Conservation (phyloP, 2,113 vertebrate genomes). For the Peromyscus maniculatus region DNA sequence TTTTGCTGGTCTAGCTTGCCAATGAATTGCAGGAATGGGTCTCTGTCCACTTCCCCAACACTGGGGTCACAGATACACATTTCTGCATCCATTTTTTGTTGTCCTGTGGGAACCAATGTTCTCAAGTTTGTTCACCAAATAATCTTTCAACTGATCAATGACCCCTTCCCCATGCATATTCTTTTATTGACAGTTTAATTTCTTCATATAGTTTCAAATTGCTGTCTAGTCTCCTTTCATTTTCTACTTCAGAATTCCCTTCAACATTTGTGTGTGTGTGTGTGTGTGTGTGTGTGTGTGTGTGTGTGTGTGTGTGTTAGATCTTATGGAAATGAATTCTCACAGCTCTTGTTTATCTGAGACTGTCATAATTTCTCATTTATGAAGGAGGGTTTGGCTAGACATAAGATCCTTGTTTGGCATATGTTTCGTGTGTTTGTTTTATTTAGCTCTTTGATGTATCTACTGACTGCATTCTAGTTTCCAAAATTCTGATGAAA, state of each 20-base stretch:
- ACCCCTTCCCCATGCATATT: rapidly evolving
- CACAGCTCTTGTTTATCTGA: background rate
- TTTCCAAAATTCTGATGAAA: background rate
- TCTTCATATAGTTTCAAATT: background rate
- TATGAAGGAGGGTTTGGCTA: background rate
- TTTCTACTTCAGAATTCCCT: background rate
- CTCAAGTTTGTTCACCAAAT: background rate
- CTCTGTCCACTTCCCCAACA: background rate
- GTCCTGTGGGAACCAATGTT: background rate
- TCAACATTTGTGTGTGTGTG: background rate
- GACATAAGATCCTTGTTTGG: background rate
- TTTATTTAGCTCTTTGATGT: background rate
- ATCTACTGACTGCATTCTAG: background rate
- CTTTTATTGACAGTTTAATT: background rate
- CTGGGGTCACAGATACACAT: background rate
- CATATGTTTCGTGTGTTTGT: background rate
- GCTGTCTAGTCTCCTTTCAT: background rate
- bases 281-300: no score
- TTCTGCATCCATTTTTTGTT: no score
- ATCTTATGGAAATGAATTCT: background rate
- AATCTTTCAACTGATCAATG: background rate
- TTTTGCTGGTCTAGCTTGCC: background rate
- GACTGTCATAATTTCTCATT: background rate
- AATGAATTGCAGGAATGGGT: background rate
- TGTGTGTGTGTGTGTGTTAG: no score